Evolutionary conservation across 2,797 vertebrate species (phyloP), one percentile per base, ranked within the genome.

Genomic region (Cossypha niveicapilla): DNA sequence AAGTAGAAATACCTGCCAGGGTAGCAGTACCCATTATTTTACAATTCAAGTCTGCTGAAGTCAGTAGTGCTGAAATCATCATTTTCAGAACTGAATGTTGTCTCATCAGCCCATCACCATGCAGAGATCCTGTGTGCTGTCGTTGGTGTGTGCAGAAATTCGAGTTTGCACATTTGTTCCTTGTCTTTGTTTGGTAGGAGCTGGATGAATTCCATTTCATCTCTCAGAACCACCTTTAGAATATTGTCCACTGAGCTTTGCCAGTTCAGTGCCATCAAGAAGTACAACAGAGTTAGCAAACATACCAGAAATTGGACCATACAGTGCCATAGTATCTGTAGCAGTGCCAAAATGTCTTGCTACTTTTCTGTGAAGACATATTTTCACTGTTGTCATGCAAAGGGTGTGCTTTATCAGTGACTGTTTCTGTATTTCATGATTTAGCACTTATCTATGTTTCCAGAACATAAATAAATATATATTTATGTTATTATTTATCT

Each of bases 281-380:
- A 47, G 18, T 15, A n/a, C 1, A 23, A 4, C 1, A 32, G 28
- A 41, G 13, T 15, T 32, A 30, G 7, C 11, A 86, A 61, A 56
- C 2, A 18, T 3, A 21, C 19, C 34, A 65, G 34, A 32, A 78
- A 17, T 2, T 6, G n/a, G 9, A 21, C 13, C 3, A 7, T 24
- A 10, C 2, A 8, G 5, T 32, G 24, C 11, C 18, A 3, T 0
- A 4, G 7, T 16, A 8, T 42, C 68, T 54, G 22, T 21, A 66
- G 22, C 11, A 65, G 13, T 34, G 13, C 9, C 18, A 56, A 19
- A 35, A 30, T 41, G 23, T n/a, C 7, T 32, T 57, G 7, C 23
- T 44, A 6, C 17, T 27, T 60, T 62, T 42, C 54, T 42, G 14
- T 47, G 24, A 58, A 45, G 58, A n/a, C 25, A 9, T 1, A 1